Percentiles rank a stretch among this genome's conserved stretches.
Evolutionary conservation across 2,113 vertebrate species (phyloP).

Genomic region (Meriones unguiculatus): DNA sequence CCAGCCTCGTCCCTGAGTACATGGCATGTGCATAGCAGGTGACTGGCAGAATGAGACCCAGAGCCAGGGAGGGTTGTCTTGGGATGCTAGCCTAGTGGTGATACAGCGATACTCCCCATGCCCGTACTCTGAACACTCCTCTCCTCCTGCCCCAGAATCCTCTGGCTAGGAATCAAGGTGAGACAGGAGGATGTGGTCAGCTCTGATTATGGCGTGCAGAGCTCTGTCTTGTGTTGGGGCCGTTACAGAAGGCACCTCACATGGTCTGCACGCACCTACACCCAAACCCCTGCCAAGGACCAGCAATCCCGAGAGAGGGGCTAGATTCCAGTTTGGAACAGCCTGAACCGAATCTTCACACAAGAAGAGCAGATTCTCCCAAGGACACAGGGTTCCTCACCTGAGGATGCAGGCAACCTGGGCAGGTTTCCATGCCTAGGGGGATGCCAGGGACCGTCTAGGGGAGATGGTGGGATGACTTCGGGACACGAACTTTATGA

Average conservation of each 20-base stretch:
- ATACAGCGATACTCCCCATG: fast-evolving
- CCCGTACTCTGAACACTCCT: background rate
- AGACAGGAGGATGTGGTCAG: no score
- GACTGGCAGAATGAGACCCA: no score
- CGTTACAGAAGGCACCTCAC: background rate
- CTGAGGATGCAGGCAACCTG: background rate
- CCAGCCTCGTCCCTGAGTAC: no score
- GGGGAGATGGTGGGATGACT: background rate
- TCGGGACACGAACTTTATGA: background rate
- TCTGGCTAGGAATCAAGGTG: background rate
- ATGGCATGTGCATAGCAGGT: background rate
- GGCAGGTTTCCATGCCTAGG: no score
- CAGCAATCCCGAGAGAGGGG: background rate
- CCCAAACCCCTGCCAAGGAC: no score
- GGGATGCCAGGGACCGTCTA: fast-evolving
- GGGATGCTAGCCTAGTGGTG: background rate
- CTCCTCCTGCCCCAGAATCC: background rate
- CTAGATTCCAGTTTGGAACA: background rate
- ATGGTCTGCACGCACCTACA: background rate
- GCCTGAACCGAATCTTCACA: no score
- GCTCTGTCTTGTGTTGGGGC: background rate
- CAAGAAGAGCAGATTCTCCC: no score
- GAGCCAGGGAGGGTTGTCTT: background rate
- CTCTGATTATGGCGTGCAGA: no score
- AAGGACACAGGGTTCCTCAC: background rate